Evolutionary conservation across 2,113 vertebrate species (phyloP), one percentile per base, ranked within the genome.

Genomic region (Dryoscopus gambensis): DNA sequence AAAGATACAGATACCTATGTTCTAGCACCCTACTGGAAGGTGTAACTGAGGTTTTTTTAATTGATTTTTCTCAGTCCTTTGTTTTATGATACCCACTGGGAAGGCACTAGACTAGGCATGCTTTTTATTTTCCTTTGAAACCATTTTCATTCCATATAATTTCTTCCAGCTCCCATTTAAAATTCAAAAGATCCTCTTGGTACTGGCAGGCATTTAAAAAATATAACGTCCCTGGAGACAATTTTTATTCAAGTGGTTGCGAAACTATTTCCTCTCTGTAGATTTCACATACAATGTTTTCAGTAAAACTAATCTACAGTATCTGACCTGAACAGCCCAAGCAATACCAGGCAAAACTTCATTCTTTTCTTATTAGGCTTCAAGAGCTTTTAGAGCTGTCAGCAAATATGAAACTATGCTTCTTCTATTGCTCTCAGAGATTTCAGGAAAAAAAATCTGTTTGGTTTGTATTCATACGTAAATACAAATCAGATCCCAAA

Each of bases 281-380:
- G 78, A 83, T 90, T 94, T 87, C 70, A 73, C 49, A 47, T 75
- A 68, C 40, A 80, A 69, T 83, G 3, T 37, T 94, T 89, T 91
- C 78, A 85, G 31, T 90, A 44, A 37, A 91, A 59, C n/a, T 62
- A 55, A 91, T 96, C 78, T 91, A 50, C n/a, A 63, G 49, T 31
- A 85, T 90, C 87, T 96, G 87, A 95, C 89, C 91, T 68, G 24
- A 89, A 55, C 65, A 95, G 46, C 50, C 78, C 7, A 59, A 80
- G 63, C 8, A 83, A 22, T 90, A 74, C 52, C 46, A 90, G 31
- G 20, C 13, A 95, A 95, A 91, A 70, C 33, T 33, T 87, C 57
- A 55, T 76, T 90, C 62, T 89, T 79, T 78, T 83, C 62, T 91
- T 87, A 89, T 89, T 89, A 73, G 57, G 25, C 37, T 95, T 97